Percentiles rank a stretch among this genome's conserved stretches.
Conservation (phyloP, 2,888 invertebrate species). For the Gandaritis pyraliata region DNA sequence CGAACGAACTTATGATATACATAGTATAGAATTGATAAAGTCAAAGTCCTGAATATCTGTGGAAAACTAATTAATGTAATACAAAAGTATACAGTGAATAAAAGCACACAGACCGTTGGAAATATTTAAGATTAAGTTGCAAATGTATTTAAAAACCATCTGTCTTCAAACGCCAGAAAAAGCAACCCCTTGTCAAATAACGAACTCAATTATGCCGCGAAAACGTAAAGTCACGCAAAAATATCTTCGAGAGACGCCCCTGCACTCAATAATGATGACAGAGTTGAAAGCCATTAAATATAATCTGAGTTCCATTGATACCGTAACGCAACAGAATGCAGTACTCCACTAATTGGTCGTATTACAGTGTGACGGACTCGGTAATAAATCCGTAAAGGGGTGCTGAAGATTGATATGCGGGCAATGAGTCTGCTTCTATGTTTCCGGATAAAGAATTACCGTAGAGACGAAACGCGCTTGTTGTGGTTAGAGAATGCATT, state of each 20-base stretch:
- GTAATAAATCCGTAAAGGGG: slow-evolving; percentile 62
- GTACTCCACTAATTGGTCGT: slow-evolving; percentile 56
- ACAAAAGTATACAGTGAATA: not conserved
- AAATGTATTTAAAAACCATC: slow-evolving; percentile 39
- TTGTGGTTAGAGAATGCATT: not conserved
- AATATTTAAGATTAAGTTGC: slow-evolving; percentile 1
- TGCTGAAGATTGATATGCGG: slow-evolving; percentile 64
- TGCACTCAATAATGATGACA: slow-evolving; percentile 54
- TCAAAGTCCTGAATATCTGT: not conserved
- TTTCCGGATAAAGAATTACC: slow-evolving; percentile 50
- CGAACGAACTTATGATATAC: too few species aligned
- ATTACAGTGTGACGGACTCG: slow-evolving; percentile 67
- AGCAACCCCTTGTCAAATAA: slow-evolving; percentile 42
- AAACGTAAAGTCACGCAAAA: slow-evolving; percentile 55
- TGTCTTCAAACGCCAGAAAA: slow-evolving; percentile 45
- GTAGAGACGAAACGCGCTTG: not conserved
- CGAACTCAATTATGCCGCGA: slow-evolving; percentile 51
- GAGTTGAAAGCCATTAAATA: slow-evolving; percentile 55
- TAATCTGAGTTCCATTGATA: slow-evolving; percentile 56
- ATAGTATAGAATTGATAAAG: not conserved
- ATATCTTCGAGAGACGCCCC: slow-evolving; percentile 44
- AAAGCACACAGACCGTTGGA: not conserved
- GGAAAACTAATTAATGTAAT: not conserved
- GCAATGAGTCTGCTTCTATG: slow-evolving; percentile 63
- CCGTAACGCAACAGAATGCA: slow-evolving; percentile 52